Percentiles rank a stretch among this genome's conserved stretches.
phyloP scores from a whole-genome alignment of 1,140 invertebrate genomes.

The Ostrea denselamellosa region DNA sequence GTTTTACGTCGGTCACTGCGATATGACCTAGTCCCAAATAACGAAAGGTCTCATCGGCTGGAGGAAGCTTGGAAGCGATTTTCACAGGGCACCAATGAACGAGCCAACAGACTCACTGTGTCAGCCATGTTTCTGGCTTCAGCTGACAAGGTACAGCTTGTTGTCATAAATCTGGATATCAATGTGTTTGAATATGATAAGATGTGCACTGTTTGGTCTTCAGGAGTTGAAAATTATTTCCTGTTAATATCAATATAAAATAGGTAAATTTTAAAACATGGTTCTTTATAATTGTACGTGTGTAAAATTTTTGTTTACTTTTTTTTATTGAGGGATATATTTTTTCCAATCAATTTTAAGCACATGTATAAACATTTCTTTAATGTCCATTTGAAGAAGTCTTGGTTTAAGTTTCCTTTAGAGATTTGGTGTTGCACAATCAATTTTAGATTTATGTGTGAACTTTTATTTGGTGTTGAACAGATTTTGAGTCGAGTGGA shows the following conservation, averaged over 20 bases:
- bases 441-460: not conserved
- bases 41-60: constrained; percentile 81
- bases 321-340: not conserved
- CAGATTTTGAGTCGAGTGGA: constrained; percentile 83
- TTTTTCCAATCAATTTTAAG: not conserved
- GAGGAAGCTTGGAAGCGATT: constrained; percentile 86
- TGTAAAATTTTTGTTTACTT: too few species aligned
- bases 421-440: not conserved
- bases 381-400: not conserved
- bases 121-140: constrained; percentile 88
- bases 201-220: too few species aligned
- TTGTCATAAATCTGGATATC: not conserved
- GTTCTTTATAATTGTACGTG: too few species aligned
- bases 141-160: constrained; percentile 83
- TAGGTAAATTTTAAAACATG: too few species aligned
- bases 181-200: too few species aligned
- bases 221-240: too few species aligned
- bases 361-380: not conserved
- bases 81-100: constrained; percentile 86
- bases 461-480: not conserved
- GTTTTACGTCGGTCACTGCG: constrained; percentile 87
- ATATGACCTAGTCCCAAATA: constrained; percentile 83
- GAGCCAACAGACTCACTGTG: constrained; percentile 87
- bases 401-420: not conserved
- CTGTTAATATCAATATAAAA: too few species aligned